Conservation (phyloP, 2,797 vertebrate genomes). For the Tenualosa ilisha region DNA sequence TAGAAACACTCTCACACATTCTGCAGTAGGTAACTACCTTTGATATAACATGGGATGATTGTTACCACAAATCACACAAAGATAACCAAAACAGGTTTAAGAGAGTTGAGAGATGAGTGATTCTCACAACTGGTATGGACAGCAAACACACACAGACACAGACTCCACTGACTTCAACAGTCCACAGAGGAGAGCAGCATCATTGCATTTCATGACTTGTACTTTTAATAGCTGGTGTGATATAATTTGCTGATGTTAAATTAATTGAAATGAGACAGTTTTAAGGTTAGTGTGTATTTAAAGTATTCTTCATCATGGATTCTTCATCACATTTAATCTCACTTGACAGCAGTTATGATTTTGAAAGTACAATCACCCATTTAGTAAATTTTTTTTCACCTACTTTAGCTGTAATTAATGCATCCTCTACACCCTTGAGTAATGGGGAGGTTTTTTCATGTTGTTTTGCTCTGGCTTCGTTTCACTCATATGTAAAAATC, state of each 20-base stretch:
- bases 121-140: too few species aligned
- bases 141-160: background rate
- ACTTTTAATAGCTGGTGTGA: background rate
- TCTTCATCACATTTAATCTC: background rate
- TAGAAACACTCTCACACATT: too few species aligned
- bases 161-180: background rate
- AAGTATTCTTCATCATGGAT: background rate
- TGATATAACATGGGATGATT: too few species aligned
- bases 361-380: background rate
- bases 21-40: too few species aligned
- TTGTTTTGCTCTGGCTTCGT: background rate
- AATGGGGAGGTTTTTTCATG: background rate
- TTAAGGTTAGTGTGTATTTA: background rate
- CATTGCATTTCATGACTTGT: background rate
- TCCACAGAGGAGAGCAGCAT: background rate
- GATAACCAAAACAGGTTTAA: too few species aligned
- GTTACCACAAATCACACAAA: too few species aligned
- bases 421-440: constrained; percentile 2
- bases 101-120: too few species aligned
- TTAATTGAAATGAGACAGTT: background rate
- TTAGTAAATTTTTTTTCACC: background rate
- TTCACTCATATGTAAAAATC: background rate
- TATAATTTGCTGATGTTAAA: background rate
- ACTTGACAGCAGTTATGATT: constrained; percentile 2
- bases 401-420: constrained; percentile 6